Evolutionary conservation across 2,797 vertebrate genomes (phyloP), one percentile per base, ranked within the genome.

Genomic region (Chelonia mydas): DNA sequence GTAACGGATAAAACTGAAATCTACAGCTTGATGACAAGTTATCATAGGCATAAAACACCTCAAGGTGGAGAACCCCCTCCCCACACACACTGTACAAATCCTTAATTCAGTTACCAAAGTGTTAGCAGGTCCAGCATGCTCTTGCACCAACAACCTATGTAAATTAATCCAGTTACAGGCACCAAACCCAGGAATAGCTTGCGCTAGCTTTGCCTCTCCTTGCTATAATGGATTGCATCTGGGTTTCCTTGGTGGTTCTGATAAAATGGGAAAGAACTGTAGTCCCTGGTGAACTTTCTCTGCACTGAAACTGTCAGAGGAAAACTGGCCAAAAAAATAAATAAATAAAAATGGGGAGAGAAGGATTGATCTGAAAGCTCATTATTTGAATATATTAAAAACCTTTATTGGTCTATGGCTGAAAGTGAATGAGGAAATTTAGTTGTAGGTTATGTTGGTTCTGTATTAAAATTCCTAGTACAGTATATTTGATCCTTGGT

Each of bases 231-330:
- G 15, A 47, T 55, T 3, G 1, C 3, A 9, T 2, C 47, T 68
- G 49, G 1, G 0, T 16, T 31, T 4, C 85, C 47, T 41, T 45
- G 1, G 0, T 47, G 5, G 19, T 50, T 55, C 82, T 81, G 53
- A 7, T 61, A 37, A 54, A 53, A 81, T 0, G 1, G 15, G 33
- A 3, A 19, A 77, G 49, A 11, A 27, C 78, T 82, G 61, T 3
- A 1, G 3, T 7, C 12, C 37, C 13, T 8, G 16, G n/a, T 11
- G 7, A 16, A 3, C 7, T 19, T 21, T 3, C 0, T 0, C 61
- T 83, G 78, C 87, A 9, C 19, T n/a, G 31, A 83, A 81, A 27
- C 65, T 68, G 16, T 41, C 41, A 76, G 25, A 47, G 41, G 41
- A 37, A 37, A 72, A 21, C 31, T 80, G 45, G 19, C 49, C 51